Conservation (phyloP, 1,140 invertebrate genomes). For the Lasioglossum albipes region DNA sequence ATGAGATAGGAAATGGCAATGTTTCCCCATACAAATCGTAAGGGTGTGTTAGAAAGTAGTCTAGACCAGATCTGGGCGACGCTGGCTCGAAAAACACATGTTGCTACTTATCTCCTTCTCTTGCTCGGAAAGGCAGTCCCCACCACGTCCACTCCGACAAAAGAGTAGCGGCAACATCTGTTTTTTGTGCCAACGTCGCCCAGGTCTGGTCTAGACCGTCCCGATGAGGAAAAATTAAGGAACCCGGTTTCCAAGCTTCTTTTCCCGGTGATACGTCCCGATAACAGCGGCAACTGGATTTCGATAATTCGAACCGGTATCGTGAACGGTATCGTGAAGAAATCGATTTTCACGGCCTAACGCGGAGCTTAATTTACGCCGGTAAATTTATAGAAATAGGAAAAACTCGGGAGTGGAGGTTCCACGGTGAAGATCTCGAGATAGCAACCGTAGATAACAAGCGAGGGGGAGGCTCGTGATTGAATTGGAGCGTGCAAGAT, state of each 20-base stretch:
- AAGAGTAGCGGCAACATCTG: too few species aligned
- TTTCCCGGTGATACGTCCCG: neutral
- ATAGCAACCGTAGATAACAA: conserved; percentile 7
- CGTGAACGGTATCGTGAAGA: neutral
- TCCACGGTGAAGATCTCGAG: conserved; percentile 1
- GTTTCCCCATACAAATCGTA: too few species aligned
- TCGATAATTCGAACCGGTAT: conserved; percentile 6
- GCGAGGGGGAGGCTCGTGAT: conserved; percentile 12
- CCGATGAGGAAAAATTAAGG: neutral
- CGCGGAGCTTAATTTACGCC: conserved; percentile 2
- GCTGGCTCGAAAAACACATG: too few species aligned
- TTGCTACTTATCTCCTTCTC: too few species aligned
- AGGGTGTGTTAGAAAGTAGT: too few species aligned
- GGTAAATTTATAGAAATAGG: conserved; percentile 20
- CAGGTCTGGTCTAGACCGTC: too few species aligned
- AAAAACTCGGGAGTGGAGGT: neutral
- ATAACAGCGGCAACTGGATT: conserved; percentile 2
- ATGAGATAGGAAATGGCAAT: too few species aligned
- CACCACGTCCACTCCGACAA: too few species aligned
- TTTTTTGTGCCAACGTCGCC: too few species aligned
- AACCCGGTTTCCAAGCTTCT: neutral
- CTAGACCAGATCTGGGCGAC: too few species aligned
- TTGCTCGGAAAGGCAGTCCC: too few species aligned
- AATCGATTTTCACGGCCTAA: conserved; percentile 16
- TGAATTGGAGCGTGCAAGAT: conserved; percentile 27